A percentile compares a stretch with the other conserved stretches of the same genome.
phyloP scores from a whole-genome alignment of 2,113 vertebrate species.

The Stercorarius parasiticus region DNA sequence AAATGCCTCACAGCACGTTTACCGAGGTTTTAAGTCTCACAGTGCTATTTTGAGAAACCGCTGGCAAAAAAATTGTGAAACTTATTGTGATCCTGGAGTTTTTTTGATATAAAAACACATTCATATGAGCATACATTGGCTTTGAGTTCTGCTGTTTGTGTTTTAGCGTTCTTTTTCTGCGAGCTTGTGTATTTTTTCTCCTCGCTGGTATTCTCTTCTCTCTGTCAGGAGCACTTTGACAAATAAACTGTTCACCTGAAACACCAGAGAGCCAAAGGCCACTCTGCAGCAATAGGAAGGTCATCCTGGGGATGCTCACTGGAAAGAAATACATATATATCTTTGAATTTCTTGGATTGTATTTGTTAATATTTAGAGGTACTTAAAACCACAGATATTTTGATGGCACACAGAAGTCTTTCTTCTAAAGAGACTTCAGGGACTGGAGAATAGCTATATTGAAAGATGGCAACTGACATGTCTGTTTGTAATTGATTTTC shows the following conservation, averaged over 20 bases:
- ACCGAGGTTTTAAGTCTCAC: neutral
- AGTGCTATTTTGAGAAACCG: neutral
- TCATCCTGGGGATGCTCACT: neutral
- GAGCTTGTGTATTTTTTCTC: neutral
- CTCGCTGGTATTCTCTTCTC: neutral
- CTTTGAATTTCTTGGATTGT: neutral
- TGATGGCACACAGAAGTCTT: neutral
- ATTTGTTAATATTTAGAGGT: neutral
- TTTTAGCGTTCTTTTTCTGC: neutral
- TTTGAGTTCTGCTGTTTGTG: neutral
- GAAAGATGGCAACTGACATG: neutral
- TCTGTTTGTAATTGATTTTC: neutral
- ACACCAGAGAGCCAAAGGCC: neutral
- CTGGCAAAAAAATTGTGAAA: neutral
- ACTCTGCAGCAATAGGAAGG: neutral
- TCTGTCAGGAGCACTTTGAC: neutral
- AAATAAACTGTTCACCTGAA: neutral
- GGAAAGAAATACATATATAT: neutral
- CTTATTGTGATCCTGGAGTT: neutral
- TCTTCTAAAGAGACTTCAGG: neutral
- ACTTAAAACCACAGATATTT: neutral
- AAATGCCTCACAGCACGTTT: neutral
- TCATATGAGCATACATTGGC: neutral
- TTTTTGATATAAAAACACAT: neutral
- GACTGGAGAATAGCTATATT: neutral